These are phyloP conservation scores for Carcina quercana DNA, from an alignment of 2,888 invertebrate genomes.

Conservation along the genomic window DNA sequence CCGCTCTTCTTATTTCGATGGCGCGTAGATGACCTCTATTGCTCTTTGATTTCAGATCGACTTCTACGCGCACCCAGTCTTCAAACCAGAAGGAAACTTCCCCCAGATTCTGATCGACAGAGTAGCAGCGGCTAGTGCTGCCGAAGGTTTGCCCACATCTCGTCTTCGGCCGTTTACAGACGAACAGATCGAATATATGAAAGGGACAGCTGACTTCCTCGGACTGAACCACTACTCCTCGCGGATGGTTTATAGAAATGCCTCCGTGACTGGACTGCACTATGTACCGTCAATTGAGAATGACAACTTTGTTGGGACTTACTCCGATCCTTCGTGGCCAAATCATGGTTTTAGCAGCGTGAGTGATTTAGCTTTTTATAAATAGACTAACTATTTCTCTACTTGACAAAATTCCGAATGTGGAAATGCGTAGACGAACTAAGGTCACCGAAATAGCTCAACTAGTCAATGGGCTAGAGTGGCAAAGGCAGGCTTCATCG, in stretches of 20 bases:
- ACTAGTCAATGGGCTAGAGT: too few species aligned
- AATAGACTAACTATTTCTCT: too few species aligned
- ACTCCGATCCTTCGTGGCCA: constrained; percentile 23
- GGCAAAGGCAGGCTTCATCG: too few species aligned
- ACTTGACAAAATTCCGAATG: too few species aligned
- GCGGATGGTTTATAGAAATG: constrained; percentile 24
- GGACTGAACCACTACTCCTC: constrained; percentile 79
- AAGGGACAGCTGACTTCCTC: constrained; percentile 37
- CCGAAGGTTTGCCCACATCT: constrained; percentile 51
- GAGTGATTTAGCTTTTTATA: constrained; percentile 5
- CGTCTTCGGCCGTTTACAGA: constrained; percentile 54
- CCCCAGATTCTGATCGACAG: constrained; percentile 73
- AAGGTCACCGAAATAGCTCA: too few species aligned
- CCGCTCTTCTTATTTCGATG: too few species aligned
- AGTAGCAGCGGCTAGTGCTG: constrained; percentile 65
- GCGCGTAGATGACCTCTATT: too few species aligned
- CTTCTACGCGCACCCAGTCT: constrained; percentile 76
- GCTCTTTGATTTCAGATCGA: constrained; percentile 51
- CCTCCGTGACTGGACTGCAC: constrained; percentile 15
- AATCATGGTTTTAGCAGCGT: constrained; percentile 17
- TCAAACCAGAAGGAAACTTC: constrained; percentile 73
- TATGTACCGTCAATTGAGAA: constrained; percentile 22
- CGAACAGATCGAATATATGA: constrained; percentile 41
- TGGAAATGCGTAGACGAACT: too few species aligned
- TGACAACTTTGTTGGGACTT: constrained; percentile 20